These are phyloP conservation scores for Bellardia pandia DNA, from an alignment of 2,888 invertebrate species.

Conservation along the genomic window DNA sequence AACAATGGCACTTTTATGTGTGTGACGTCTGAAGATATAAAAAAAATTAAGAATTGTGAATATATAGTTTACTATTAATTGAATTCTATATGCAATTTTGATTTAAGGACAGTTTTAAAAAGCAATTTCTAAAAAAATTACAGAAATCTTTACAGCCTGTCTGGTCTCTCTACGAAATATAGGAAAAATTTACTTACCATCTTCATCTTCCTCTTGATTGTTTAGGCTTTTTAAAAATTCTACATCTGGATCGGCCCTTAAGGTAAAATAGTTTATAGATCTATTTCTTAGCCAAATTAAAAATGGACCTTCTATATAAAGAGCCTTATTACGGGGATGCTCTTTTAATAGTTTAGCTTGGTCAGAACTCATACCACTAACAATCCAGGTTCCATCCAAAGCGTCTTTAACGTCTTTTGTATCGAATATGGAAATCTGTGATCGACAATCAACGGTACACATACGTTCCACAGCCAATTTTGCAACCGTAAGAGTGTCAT, in stretches of 20 bases:
- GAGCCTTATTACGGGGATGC: constrained; percentile 87
- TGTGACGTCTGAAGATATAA: constrained; percentile 88
- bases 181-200: constrained; percentile 85
- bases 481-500: constrained; percentile 91
- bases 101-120: no score
- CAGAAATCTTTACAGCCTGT: no score
- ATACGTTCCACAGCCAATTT: constrained; percentile 93
- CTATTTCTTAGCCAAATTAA: constrained; percentile 91
- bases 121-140: no score
- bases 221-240: constrained; percentile 81
- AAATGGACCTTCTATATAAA: constrained; percentile 94
- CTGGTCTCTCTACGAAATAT: neutral
- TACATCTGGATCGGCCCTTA: constrained; percentile 89
- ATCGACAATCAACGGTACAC: constrained; percentile 91
- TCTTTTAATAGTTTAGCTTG: constrained; percentile 89
- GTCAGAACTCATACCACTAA: constrained; percentile 92
- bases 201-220: constrained; percentile 87
- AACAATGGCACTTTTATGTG: constrained; percentile 87
- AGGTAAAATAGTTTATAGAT: constrained; percentile 92
- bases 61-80: no score
- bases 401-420: constrained; percentile 89
- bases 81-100: no score
- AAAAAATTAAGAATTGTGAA: neutral
- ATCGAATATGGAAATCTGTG: constrained; percentile 87
- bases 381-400: constrained; percentile 95